Base-by-base conservation (phyloP, 64 coral and sea anemone genomes). In the Stichodactyla helianthus region DNA sequence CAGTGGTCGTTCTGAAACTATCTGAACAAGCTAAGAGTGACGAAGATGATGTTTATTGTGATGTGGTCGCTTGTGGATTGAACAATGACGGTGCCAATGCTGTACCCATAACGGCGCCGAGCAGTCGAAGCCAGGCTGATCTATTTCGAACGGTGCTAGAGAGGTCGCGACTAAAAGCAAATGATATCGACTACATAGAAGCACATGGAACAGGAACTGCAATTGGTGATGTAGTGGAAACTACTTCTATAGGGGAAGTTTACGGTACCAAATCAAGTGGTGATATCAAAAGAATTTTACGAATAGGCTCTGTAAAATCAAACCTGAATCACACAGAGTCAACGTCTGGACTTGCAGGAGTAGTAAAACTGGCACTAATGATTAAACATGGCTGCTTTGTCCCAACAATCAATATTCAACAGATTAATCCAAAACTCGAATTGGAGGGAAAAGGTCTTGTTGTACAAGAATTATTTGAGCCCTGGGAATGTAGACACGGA, bases 261-360 rank as follows among this genome's bases (percentile, higher is more conserved):
- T 89, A 93, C 50, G 53, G 86, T 55, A 68, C 17, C 51, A 60
- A 53, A 17, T 26, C 63, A 18, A 55, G 58, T 55, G 18, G 12
- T 50, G 20, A 26, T 22, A 70, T 10, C 79, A 71, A 44, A 18
- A 83, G 86, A 87, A 52, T 85, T 11, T 35, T 92, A 51, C 81
- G 67, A 26, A 63, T 92, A 8, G 89, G 93, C 17, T 95, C 93
- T 15, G 89, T 95, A 2, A 95, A 92, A 64, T 95, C 93, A 51
- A 95, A 95, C 77, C 56, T 95, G 18, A 95, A 95, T 86, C 93
- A 95, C 22, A 95, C 93, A 20, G 93, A 95, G 71, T 95, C 93
- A 22, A 95, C 93, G 4, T 78, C 93, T 7, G 93, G 93, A 19
- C 79, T 95, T 59, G 89, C 93, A 63, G 93, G 93, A n/a, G 14